Evolutionary conservation across 2,113 vertebrate genomes (phyloP).

Genomic region (Neomonachus schauinslandi): DNA sequence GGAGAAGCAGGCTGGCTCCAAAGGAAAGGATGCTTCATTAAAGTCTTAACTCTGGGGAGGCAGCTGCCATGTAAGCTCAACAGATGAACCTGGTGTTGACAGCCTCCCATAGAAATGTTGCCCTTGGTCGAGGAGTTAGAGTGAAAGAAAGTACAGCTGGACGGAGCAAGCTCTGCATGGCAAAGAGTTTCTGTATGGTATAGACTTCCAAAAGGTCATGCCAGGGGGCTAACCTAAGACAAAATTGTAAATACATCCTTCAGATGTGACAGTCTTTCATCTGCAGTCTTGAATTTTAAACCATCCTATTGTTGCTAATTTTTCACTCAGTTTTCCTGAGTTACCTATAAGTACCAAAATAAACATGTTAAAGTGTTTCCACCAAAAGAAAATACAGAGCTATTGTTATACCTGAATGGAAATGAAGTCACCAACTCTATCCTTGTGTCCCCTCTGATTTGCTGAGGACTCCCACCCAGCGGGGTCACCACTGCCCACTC

Average conservation of each 20-base stretch:
- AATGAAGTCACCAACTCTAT: not conserved
- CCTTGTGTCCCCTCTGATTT: not conserved
- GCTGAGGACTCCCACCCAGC: not conserved
- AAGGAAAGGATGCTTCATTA: constrained; percentile 71
- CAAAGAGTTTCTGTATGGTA: not conserved
- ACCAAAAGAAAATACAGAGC: not conserved
- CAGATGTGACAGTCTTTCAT: not conserved
- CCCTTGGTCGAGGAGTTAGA: not conserved
- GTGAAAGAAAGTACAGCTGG: not conserved
- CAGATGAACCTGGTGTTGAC: not conserved
- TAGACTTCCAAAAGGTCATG: not conserved
- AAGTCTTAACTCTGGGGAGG: constrained; percentile 69
- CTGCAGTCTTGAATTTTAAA: not conserved
- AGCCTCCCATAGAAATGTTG: not conserved
- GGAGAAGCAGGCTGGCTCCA: constrained; percentile 68
- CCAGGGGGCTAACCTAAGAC: not conserved
- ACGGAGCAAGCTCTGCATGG: not conserved
- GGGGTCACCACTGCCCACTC: not conserved
- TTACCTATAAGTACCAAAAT: not conserved
- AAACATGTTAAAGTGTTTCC: not conserved
- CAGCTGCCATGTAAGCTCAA: not conserved
- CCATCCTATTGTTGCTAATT: not conserved
- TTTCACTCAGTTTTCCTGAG: not conserved
- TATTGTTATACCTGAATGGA: not conserved
- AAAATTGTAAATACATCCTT: not conserved